phyloP scores from a whole-genome alignment of 2,888 invertebrate genomes.

The Noctua janthe region DNA sequence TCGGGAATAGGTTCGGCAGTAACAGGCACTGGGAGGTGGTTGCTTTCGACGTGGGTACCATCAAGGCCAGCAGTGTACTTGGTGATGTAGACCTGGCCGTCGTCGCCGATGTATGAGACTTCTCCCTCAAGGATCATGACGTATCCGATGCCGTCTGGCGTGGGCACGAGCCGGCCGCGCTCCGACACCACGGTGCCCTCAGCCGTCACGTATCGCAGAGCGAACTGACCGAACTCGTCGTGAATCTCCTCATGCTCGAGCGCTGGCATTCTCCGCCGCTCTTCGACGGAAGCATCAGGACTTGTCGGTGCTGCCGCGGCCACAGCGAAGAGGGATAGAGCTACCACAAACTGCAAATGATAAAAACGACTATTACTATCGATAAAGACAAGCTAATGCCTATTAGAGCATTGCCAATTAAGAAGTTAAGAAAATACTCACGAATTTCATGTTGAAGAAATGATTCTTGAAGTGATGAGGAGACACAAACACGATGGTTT shows the following conservation, averaged over 20 bases:
- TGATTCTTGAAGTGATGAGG: background rate
- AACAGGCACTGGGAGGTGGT: conserved; percentile 73
- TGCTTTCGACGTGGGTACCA: conserved; percentile 74
- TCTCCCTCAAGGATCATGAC: conserved; percentile 79
- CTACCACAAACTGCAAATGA: conserved; percentile 70
- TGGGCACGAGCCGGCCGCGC: conserved; percentile 75
- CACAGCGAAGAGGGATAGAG: conserved; percentile 66
- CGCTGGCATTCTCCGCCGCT: conserved; percentile 71
- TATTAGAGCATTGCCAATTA: background rate
- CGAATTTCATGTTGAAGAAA: conserved; percentile 71
- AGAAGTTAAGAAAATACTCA: conserved; percentile 8
- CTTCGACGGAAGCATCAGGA: conserved; percentile 55
- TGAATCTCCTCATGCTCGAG: conserved; percentile 75
- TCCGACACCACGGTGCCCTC: conserved; percentile 76
- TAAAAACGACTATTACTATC: background rate
- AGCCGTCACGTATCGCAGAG: conserved; percentile 79
- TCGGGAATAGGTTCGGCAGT: conserved; percentile 56
- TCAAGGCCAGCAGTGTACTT: conserved; percentile 79
- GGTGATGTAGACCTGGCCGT: conserved; percentile 79
- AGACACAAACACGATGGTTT: background rate
- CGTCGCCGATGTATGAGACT: conserved; percentile 76
- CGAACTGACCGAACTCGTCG: conserved; percentile 77
- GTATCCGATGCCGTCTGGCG: conserved; percentile 68
- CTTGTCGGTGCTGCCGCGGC: conserved; percentile 67
- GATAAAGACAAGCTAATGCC: background rate